Percentiles rank a stretch among this genome's conserved stretches.
Conservation (phyloP, 2,888 invertebrate species). For the Orthosia cruda region DNA sequence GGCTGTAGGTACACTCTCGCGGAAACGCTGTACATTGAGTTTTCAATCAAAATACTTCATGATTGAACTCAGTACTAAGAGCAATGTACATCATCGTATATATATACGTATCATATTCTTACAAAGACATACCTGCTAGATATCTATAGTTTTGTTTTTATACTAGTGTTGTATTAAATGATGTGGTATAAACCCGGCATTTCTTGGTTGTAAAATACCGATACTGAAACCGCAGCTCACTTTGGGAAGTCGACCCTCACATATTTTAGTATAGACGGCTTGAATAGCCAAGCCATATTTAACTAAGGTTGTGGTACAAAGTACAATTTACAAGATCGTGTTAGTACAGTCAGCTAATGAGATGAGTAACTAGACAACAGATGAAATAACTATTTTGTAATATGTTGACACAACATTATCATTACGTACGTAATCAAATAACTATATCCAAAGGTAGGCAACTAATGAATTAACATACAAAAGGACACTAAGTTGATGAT, state of each 20-base stretch:
- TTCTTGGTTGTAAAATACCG: conserved; percentile 9
- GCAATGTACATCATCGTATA: too few relatives aligned
- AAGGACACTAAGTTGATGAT: too few relatives aligned
- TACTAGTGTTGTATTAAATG: background rate
- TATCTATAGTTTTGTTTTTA: too few relatives aligned
- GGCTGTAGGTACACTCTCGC: too few relatives aligned
- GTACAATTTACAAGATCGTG: background rate
- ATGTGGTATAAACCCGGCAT: background rate
- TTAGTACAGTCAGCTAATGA: background rate
- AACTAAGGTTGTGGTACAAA: background rate
- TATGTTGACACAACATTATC: too few relatives aligned
- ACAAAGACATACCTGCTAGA: background rate
- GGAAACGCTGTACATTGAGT: too few relatives aligned
- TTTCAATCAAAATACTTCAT: too few relatives aligned
- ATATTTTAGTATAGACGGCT: conserved; percentile 18
- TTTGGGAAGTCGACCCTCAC: conserved; percentile 5
- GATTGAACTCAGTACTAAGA: too few relatives aligned
- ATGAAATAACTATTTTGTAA: background rate
- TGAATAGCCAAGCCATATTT: conserved; percentile 22
- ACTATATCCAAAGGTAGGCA: too few relatives aligned
- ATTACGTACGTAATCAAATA: too few relatives aligned
- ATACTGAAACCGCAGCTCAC: conserved; percentile 28
- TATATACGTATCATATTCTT: background rate
- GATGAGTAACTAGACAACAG: background rate
- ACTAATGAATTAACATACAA: too few relatives aligned